Conservation (phyloP, 2,113 vertebrate species). For the Protobothrops mucrosquamatus region DNA sequence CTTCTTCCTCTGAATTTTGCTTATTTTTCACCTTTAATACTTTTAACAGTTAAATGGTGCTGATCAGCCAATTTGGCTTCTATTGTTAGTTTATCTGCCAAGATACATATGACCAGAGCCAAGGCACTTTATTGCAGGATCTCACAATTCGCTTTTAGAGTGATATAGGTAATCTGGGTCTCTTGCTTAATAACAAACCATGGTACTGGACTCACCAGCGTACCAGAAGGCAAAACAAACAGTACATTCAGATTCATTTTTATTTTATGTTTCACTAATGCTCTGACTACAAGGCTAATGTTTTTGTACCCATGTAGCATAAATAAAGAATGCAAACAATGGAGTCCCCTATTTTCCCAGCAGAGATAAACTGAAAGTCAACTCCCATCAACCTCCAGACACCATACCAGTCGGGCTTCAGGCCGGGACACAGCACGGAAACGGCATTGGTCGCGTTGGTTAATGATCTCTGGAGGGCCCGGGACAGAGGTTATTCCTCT, state of each 20-base stretch:
- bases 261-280: neutral
- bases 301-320: neutral
- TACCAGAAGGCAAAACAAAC: neutral
- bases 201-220: neutral
- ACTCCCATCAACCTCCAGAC: neutral
- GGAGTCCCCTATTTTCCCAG: neutral
- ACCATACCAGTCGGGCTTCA: too few relatives aligned
- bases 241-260: neutral
- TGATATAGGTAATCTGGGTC: neutral
- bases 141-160: neutral
- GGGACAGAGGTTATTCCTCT: too few relatives aligned
- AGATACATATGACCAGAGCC: slow-evolving; percentile 1
- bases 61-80: neutral
- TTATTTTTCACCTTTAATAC: neutral
- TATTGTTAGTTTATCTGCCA: neutral
- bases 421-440: too few relatives aligned
- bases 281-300: neutral
- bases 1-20: neutral
- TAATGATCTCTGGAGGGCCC: too few relatives aligned
- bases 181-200: neutral
- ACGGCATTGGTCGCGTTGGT: too few relatives aligned
- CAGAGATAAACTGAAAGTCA: neutral
- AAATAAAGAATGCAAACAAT: neutral
- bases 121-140: neutral
- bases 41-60: neutral